These are phyloP conservation scores for Xylota segnis DNA, from an alignment of 2,888 invertebrate genomes.

Conservation along the genomic window DNA sequence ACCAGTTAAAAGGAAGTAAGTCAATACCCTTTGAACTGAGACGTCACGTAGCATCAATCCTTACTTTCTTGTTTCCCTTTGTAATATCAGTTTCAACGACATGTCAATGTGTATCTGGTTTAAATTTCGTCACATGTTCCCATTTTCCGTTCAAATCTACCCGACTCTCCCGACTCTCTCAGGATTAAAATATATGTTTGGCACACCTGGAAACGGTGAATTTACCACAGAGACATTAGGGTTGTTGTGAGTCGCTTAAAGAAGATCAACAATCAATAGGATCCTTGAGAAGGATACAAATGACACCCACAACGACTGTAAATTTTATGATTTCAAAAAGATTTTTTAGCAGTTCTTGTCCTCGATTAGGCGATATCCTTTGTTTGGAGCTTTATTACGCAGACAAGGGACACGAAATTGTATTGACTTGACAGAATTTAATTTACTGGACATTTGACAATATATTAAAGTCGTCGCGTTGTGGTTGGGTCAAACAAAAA, in stretches of 20 bases:
- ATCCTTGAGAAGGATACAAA: neutral
- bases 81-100: constrained; percentile 7
- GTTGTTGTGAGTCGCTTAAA: neutral
- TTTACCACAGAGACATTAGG: neutral
- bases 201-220: too few species aligned
- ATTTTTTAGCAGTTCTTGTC: neutral
- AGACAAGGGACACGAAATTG: neutral
- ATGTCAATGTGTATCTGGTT: constrained; percentile 14
- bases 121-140: constrained; percentile 1
- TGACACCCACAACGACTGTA: neutral
- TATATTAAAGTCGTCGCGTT: constrained; percentile 8
- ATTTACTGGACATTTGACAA: neutral
- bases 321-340: neutral
- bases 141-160: constrained; percentile 5
- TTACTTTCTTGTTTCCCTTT: neutral
- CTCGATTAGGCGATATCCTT: constrained; percentile 10
- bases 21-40: constrained; percentile 7
- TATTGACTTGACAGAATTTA: neutral
- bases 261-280: constrained; percentile 21
- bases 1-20: neutral
- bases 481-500: neutral
- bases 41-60: constrained; percentile 8
- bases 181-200: neutral
- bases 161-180: too few species aligned
- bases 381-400: neutral